Evolutionary conservation across 2,113 vertebrate species (phyloP).

Genomic region (Bombycilla garrulus): DNA sequence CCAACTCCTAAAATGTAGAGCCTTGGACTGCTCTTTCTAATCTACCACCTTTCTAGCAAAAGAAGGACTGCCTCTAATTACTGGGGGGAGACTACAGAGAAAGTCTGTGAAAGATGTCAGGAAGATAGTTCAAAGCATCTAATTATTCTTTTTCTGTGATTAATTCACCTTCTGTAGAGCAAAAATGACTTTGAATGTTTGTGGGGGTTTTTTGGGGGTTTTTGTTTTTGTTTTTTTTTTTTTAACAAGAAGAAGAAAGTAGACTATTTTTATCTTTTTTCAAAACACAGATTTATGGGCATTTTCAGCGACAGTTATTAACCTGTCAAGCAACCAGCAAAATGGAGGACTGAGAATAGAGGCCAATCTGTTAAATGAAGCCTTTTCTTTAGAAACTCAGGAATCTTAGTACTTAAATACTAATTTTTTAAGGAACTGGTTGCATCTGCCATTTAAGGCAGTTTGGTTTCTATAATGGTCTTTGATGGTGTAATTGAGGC

Average conservation of each 20-base stretch:
- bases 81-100: background rate
- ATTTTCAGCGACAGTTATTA: conserved; percentile 54
- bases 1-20: background rate
- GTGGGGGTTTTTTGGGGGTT: too few species aligned
- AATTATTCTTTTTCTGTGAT: background rate
- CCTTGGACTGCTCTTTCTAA: background rate
- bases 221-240: conserved; percentile 54
- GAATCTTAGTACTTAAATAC: background rate
- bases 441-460: background rate
- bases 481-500: background rate
- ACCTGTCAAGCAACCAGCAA: conserved; percentile 37
- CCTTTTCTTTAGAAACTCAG: conserved; percentile 2
- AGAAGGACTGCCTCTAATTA: background rate
- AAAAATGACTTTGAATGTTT: background rate
- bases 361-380: conserved; percentile 32
- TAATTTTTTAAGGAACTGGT: background rate
- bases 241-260: conserved; percentile 26
- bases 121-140: background rate
- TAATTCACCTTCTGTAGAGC: background rate
- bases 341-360: conserved; percentile 25
- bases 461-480: background rate
- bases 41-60: background rate
- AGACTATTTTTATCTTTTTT: conserved; percentile 54
- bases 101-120: background rate
- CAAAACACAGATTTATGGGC: conserved; percentile 42